These are phyloP conservation scores for Leucophenga montana DNA, from an alignment of 2,888 invertebrate species.

Conservation along the genomic window DNA sequence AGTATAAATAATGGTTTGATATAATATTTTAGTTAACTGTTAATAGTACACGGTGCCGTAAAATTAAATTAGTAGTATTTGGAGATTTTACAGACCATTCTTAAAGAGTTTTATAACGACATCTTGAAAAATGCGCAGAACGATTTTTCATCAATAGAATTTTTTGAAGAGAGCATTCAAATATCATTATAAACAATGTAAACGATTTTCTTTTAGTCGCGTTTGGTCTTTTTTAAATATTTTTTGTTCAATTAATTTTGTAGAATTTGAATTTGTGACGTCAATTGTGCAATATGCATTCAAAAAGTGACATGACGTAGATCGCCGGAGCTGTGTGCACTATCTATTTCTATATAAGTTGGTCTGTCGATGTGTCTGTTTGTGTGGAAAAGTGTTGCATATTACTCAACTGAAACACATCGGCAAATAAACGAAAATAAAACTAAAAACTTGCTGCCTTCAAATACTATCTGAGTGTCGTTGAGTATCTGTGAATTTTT, in stretches of 20 bases:
- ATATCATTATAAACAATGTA: too few species aligned
- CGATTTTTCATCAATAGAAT: too few species aligned
- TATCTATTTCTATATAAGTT: constrained; percentile 16
- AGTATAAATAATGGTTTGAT: too few species aligned
- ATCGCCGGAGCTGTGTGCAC: constrained; percentile 4
- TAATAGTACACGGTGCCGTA: too few species aligned
- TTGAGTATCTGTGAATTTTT: constrained; percentile 34
- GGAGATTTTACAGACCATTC: too few species aligned
- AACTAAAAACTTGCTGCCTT: background rate
- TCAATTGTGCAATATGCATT: constrained; percentile 20
- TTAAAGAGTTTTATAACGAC: too few species aligned
- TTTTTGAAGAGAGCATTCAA: too few species aligned
- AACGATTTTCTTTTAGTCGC: background rate
- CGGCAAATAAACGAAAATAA: background rate
- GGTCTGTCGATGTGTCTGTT: background rate
- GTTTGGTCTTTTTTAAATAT: background rate
- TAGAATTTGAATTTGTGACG: constrained; percentile 18
- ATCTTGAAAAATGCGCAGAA: too few species aligned
- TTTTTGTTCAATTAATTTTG: constrained; percentile 11
- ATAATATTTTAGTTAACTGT: too few species aligned
- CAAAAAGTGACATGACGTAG: too few species aligned
- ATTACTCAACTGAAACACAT: background rate
- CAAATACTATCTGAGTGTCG: constrained; percentile 35
- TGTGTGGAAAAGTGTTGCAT: background rate
- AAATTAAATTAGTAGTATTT: too few species aligned